Conservation (phyloP, 1,140 invertebrate genomes). For the Helicoverpa zea region DNA sequence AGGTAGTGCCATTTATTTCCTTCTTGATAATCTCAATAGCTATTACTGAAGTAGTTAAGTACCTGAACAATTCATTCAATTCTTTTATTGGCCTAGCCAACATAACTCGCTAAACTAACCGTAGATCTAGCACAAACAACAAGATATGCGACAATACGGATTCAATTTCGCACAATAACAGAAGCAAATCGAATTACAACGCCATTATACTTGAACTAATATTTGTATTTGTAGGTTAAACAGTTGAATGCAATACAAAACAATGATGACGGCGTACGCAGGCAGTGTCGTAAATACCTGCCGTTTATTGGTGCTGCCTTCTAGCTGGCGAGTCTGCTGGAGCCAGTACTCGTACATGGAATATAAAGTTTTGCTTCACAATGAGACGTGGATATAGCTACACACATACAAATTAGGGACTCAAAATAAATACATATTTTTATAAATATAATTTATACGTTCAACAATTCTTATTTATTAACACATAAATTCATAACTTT, state of each 20-base stretch:
- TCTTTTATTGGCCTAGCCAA: neutral
- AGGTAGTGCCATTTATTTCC: no score
- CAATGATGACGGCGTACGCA: slow-evolving; percentile 40
- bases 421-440: no score
- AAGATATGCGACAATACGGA: neutral
- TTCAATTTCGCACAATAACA: slow-evolving; percentile 21
- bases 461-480: no score
- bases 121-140: neutral
- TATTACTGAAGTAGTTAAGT: no score
- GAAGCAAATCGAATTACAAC: slow-evolving; percentile 37
- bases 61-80: neutral
- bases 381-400: no score
- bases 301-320: slow-evolving; percentile 38
- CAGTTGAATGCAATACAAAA: slow-evolving; percentile 38
- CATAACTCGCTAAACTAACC: neutral
- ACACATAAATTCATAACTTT: no score
- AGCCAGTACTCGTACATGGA: neutral
- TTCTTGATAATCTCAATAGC: no score
- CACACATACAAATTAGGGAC: no score
- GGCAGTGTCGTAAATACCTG: slow-evolving; percentile 40
- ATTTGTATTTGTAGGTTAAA: slow-evolving; percentile 43
- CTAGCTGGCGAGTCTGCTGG: neutral
- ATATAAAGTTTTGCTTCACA: neutral
- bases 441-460: no score
- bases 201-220: slow-evolving; percentile 35